Conservation (phyloP, 2,113 vertebrate genomes). For the Myotis brandtii region DNA sequence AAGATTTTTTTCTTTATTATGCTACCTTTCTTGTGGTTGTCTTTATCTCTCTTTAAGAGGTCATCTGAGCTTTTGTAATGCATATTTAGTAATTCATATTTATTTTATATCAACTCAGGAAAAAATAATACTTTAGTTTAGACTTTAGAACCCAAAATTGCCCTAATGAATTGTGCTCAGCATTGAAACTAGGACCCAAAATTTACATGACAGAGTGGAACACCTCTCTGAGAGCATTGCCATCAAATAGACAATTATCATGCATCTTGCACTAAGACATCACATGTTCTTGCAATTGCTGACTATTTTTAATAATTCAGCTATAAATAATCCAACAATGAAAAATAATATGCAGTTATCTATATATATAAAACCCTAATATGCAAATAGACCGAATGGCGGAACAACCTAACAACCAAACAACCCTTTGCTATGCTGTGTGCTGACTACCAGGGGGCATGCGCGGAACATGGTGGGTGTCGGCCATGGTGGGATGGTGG, state of each 20-base stretch:
- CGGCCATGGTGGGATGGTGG: no score
- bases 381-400: no score
- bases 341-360: neutral
- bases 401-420: no score
- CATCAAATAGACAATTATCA: neutral
- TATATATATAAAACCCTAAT: no score
- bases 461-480: no score
- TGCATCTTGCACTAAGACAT: neutral
- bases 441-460: no score
- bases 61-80: conserved; percentile 67
- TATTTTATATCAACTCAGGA: conserved; percentile 57
- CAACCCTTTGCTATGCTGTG: no score
- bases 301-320: neutral
- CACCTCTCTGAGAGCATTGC: neutral
- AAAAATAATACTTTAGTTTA: conserved; percentile 64
- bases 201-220: neutral
- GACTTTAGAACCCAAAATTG: conserved; percentile 45
- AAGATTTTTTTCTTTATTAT: neutral
- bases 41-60: conserved; percentile 74
- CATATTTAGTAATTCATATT: conserved; percentile 74
- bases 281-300: neutral
- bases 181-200: neutral
- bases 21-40: conserved; percentile 70
- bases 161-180: conserved; percentile 54
- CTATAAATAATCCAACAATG: neutral